Evolutionary conservation across 37 sponge, comb jelly and placozoan genomes (phyloP).

Genomic region (Oscarella lobularis): DNA sequence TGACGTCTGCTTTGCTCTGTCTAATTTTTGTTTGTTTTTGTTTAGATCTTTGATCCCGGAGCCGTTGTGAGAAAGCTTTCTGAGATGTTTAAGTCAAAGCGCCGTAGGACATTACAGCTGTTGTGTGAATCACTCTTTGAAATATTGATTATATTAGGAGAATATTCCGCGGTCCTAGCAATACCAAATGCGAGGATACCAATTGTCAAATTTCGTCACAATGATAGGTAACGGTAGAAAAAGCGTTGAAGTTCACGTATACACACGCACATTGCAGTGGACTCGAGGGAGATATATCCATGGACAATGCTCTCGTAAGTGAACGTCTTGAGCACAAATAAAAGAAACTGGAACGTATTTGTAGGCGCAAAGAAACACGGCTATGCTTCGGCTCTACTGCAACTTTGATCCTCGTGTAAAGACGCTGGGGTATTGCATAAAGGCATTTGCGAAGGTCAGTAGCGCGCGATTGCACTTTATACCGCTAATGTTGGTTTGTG

Average conservation of each 20-base stretch:
- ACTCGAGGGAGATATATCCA: conserved; percentile 54
- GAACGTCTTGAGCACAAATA: neutral
- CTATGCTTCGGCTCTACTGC: conserved; percentile 43
- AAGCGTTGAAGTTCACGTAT: neutral
- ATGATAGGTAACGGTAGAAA: too few relatives aligned
- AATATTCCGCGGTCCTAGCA: too few relatives aligned
- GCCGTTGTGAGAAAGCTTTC: neutral
- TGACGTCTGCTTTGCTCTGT: conserved; percentile 7
- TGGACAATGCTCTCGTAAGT: conserved; percentile 48
- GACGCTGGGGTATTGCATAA: conserved; percentile 48
- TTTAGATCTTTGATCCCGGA: neutral
- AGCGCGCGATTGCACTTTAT: too few relatives aligned
- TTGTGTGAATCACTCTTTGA: too few relatives aligned
- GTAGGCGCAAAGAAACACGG: conserved; percentile 65
- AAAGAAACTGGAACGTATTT: too few relatives aligned
- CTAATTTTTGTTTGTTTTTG: neutral
- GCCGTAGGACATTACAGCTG: too few relatives aligned
- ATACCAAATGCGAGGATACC: too few relatives aligned
- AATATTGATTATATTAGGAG: too few relatives aligned
- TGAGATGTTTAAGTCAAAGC: neutral
- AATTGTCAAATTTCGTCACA: too few relatives aligned
- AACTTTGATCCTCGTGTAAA: conserved; percentile 41
- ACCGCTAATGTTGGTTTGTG: too few relatives aligned
- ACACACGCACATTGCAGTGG: conserved; percentile 3
- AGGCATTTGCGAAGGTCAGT: conserved; percentile 68